phyloP scores from a whole-genome alignment of 2,888 invertebrate genomes.

The Ethmia dodecea region DNA sequence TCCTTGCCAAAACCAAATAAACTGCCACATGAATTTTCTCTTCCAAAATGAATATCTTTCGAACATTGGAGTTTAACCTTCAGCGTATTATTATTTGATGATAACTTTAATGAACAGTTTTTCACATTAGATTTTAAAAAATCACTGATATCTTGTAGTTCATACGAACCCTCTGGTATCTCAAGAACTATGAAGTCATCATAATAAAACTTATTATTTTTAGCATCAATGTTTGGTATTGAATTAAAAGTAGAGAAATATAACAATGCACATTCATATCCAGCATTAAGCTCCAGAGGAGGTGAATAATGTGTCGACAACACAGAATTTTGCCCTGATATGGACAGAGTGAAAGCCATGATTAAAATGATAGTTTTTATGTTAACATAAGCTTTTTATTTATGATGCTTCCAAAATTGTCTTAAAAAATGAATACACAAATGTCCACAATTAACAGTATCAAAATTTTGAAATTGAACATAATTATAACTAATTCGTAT shows the following conservation, averaged over 20 bases:
- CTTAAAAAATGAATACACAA: slow-evolving; percentile 28
- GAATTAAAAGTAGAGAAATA: slow-evolving; percentile 20
- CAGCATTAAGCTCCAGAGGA: slow-evolving; percentile 10
- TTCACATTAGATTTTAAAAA: slow-evolving; percentile 16
- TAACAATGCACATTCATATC: slow-evolving; percentile 20
- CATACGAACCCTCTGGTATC: slow-evolving; percentile 32
- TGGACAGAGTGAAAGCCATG: slow-evolving; percentile 22
- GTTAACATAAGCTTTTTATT: not conserved
- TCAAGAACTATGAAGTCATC: slow-evolving; percentile 20
- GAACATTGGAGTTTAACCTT: slow-evolving; percentile 14
- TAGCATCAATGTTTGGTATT: slow-evolving; percentile 32
- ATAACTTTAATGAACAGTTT: slow-evolving; percentile 3
- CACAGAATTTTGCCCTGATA: slow-evolving; percentile 15
- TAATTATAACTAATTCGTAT: slow-evolving; percentile 27
- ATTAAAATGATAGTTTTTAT: slow-evolving; percentile 2
- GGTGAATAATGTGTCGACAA: slow-evolving; percentile 14
- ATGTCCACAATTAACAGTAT: slow-evolving; percentile 29
- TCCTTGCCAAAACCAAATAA: slow-evolving; percentile 8
- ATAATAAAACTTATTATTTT: slow-evolving; percentile 32
- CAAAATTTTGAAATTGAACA: slow-evolving; percentile 24
- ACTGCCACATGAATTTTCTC: slow-evolving; percentile 4
- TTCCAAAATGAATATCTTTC: slow-evolving; percentile 8
- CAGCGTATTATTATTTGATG: slow-evolving; percentile 29
- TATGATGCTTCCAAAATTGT: slow-evolving; percentile 17
- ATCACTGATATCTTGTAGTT: slow-evolving; percentile 27